Evolutionary conservation across 2,888 invertebrate genomes (phyloP), one percentile per base, ranked within the genome.

Genomic region (Callyntrura guangdongensis): DNA sequence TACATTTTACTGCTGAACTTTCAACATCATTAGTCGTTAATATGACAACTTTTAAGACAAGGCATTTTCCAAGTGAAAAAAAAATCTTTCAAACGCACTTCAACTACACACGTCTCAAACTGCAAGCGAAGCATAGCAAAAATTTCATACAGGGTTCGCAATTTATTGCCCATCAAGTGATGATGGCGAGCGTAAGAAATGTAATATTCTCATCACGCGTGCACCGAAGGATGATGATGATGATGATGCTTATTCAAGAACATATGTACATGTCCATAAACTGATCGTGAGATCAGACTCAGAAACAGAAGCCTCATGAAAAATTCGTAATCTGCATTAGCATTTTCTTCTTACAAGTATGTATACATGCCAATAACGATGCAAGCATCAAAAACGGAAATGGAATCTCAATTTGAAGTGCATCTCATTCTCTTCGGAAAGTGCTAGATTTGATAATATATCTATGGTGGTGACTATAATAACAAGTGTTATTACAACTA

Each of bases 171-270:
- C 36, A 36, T 36, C 36, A 36, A 36, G 36, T 6, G 36, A 36
- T 36, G 36, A 36, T 36, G 36, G 36, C 36, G 6, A 53, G 53
- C 12, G 53, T 53, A 64, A 64, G 22, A 64, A 64, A 64, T 22
- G 20, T 9, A 64, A 20, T 64, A 64, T 64, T 64, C 61, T 64
- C 61, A 64, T 64, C 61, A 64, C 61, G 22, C 53, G n/a, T 53
- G n/a, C 17, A n/a, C 14, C 56, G 56, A n/a, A 5, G n/a, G 14
- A 5, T 14, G 56, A 64, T 22, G 22, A 64, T 22, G 22, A 20
- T 25, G 25, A 64, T 9, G 22, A 64, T 1, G 5, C 61, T n/a
- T n/a, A n/a, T n/a, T n/a, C n/a, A n/a, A n/a, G 22, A 17, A 22
- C 61, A 64, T 20, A 9, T 22, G 22, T 22, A 6, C 11, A 64